Conservation (phyloP, 2,113 vertebrate genomes). For the Camelus dromedarius region DNA sequence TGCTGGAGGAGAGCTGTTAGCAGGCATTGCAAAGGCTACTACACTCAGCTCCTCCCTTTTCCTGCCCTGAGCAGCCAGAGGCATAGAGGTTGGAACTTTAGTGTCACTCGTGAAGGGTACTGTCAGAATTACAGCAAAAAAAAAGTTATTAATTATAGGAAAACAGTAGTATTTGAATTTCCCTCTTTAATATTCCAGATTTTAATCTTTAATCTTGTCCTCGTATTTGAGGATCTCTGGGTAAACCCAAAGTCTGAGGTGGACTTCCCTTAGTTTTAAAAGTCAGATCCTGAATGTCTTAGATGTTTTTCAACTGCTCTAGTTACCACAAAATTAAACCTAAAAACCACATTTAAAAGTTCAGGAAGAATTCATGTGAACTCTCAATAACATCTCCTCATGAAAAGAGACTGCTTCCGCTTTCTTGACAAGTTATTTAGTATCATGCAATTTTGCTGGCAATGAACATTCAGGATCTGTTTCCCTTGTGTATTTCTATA, state of each 20-base stretch:
- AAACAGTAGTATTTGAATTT: slow-evolving; percentile 2
- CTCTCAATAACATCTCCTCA: neutral
- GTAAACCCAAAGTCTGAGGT: slow-evolving; percentile 7
- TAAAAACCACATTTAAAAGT: neutral
- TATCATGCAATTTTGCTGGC: neutral
- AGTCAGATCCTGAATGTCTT: neutral
- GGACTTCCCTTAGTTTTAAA: neutral
- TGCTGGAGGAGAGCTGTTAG: neutral
- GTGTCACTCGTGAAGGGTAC: neutral
- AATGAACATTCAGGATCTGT: neutral
- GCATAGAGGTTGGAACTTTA: neutral
- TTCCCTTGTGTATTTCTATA: neutral
- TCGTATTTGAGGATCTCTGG: neutral
- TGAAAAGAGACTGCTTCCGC: neutral
- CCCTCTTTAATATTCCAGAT: neutral
- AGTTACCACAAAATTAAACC: neutral
- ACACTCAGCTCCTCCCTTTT: neutral
- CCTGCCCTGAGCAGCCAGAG: neutral
- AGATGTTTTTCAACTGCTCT: neutral
- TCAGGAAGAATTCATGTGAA: slow-evolving; percentile 23
- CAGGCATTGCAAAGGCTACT: neutral
- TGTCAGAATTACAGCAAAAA: neutral
- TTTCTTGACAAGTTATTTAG: neutral
- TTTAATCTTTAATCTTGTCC: neutral
- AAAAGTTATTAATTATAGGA: neutral